Conservation (phyloP, 2,113 vertebrate genomes). For the Neolamprologus ventralis region DNA sequence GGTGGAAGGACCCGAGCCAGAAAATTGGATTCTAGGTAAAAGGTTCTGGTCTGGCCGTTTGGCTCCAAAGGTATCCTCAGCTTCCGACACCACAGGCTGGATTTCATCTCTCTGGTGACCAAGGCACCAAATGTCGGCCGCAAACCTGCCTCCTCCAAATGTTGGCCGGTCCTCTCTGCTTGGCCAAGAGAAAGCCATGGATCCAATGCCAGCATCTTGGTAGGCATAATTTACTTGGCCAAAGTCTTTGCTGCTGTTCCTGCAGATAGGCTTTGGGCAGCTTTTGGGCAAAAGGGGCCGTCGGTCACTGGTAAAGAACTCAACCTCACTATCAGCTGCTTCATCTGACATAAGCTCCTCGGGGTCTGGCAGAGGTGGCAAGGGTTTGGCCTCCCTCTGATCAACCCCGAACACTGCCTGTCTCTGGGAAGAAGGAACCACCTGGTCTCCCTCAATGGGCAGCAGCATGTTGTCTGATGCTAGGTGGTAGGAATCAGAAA, state of each 20-base stretch:
- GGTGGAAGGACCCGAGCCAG: constrained; percentile 9
- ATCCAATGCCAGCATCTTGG: constrained; percentile 29
- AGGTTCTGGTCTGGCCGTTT: constrained; percentile 64
- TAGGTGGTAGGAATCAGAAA: constrained; percentile 36
- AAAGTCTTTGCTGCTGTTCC: constrained; percentile 76
- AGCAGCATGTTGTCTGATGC: constrained; percentile 18
- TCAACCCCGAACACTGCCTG: constrained; percentile 70
- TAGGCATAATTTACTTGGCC: constrained; percentile 90
- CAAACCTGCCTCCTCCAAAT: neutral
- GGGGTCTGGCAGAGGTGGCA: constrained; percentile 83
- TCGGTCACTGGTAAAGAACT: constrained; percentile 86
- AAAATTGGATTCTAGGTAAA: constrained; percentile 65
- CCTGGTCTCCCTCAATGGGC: constrained; percentile 69
- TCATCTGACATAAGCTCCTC: constrained; percentile 73
- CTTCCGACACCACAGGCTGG: neutral
- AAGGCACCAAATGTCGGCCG: neutral
- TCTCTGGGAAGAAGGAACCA: constrained; percentile 77
- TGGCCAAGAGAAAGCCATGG: constrained; percentile 53
- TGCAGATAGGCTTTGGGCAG: constrained; percentile 51
- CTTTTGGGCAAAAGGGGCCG: constrained; percentile 73
- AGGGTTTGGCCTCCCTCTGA: constrained; percentile 78
- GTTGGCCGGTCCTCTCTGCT: constrained; percentile 12
- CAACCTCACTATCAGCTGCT: constrained; percentile 85
- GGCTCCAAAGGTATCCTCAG: neutral
- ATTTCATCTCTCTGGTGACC: constrained; percentile 1